These are phyloP conservation scores for Catocala fraxini DNA, from an alignment of 2,888 invertebrate genomes.

Conservation along the genomic window DNA sequence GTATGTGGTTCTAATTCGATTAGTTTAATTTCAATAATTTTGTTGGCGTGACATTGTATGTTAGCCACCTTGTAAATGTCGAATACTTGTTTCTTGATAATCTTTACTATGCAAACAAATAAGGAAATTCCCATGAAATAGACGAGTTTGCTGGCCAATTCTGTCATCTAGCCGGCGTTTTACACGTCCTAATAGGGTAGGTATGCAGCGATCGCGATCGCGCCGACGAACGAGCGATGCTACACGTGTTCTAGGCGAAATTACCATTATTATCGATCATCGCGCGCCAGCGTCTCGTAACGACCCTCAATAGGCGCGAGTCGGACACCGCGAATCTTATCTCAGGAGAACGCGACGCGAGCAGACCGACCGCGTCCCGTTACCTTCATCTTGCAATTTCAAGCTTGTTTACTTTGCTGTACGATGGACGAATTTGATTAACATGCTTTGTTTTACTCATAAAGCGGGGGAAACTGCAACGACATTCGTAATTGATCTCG, in stretches of 20 bases:
- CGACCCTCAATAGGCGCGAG: slow-evolving; percentile 82
- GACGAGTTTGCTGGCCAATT: slow-evolving; percentile 60
- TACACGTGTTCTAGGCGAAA: slow-evolving; percentile 83
- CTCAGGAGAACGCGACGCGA: slow-evolving; percentile 56
- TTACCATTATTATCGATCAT: slow-evolving; percentile 88
- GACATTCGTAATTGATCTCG: slow-evolving; percentile 48
- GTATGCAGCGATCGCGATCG: slow-evolving; percentile 74
- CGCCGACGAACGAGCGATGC: slow-evolving; percentile 75
- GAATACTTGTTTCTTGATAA: background rate
- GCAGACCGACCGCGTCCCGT: slow-evolving; percentile 62
- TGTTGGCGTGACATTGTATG: background rate
- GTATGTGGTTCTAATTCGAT: no score
- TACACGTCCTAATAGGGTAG: slow-evolving; percentile 81
- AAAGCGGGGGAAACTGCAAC: slow-evolving; percentile 46
- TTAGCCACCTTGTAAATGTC: background rate
- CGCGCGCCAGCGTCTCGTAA: slow-evolving; percentile 80
- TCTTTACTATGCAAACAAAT: slow-evolving; percentile 19
- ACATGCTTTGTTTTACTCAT: slow-evolving; percentile 30
- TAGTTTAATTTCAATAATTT: no score
- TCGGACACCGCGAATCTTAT: slow-evolving; percentile 73
- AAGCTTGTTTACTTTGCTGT: slow-evolving; percentile 68
- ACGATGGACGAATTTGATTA: slow-evolving; percentile 52
- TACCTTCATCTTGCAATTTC: slow-evolving; percentile 67
- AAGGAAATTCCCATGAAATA: slow-evolving; percentile 37
- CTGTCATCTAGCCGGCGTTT: slow-evolving; percentile 72